These are phyloP conservation scores for Epizoanthus ramosus DNA, from an alignment of 92 coral and sea anemone species.

Conservation along the genomic window DNA sequence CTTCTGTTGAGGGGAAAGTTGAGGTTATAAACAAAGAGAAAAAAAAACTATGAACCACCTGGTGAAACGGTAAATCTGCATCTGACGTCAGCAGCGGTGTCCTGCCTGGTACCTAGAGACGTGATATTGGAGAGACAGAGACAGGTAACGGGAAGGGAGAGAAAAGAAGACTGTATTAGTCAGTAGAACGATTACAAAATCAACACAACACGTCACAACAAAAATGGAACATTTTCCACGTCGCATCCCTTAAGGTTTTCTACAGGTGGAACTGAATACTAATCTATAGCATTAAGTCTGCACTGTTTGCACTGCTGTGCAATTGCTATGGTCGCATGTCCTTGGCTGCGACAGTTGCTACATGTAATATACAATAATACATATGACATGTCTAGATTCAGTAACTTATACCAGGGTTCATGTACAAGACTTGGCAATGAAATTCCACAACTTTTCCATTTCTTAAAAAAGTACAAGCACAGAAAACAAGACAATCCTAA, in stretches of 20 bases:
- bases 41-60: slow-evolving; percentile 32
- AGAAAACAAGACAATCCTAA: too few species aligned
- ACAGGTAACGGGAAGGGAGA: slow-evolving; percentile 40
- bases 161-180: slow-evolving; percentile 12
- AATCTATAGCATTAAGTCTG: not conserved
- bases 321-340: too few species aligned
- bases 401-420: too few species aligned
- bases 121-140: slow-evolving; percentile 38
- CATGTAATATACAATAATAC: too few species aligned
- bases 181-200: slow-evolving; percentile 4
- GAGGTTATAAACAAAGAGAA: not conserved
- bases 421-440: too few species aligned
- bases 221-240: slow-evolving; percentile 7
- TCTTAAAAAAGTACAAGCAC: too few species aligned
- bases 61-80: slow-evolving; percentile 25
- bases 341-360: too few species aligned
- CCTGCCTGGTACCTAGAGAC: slow-evolving; percentile 41
- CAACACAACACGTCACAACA: not conserved
- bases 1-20: slow-evolving; percentile 15
- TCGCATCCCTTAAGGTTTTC: not conserved
- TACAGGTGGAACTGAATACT: not conserved
- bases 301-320: not conserved
- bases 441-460: too few species aligned
- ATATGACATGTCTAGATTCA: too few species aligned
- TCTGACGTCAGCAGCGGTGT: slow-evolving; percentile 10